phyloP scores from a whole-genome alignment of 2,888 invertebrate genomes.

The Dorcus parallelipipedus region DNA sequence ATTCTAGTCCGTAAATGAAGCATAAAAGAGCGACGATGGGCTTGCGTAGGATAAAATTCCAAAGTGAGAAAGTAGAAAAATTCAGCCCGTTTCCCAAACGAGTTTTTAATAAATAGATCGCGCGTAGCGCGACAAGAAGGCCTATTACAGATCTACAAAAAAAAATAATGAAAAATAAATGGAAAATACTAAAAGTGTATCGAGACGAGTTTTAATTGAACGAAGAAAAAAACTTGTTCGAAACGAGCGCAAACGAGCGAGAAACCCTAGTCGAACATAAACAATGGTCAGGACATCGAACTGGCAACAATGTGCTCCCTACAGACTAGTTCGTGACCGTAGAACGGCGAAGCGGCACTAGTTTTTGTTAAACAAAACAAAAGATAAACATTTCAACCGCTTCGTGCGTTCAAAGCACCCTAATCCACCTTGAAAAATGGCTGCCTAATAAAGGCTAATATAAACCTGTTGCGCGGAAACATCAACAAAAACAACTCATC shows the following conservation, averaged over 20 bases:
- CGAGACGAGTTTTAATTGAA: not conserved
- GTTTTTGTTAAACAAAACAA: constrained; percentile 7
- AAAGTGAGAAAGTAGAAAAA: too few relatives aligned
- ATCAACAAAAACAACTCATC: constrained; percentile 16
- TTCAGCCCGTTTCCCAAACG: too few relatives aligned
- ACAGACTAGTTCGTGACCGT: constrained; percentile 16
- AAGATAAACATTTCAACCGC: constrained; percentile 5
- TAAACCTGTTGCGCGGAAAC: constrained; percentile 56
- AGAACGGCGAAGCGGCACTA: constrained; percentile 15
- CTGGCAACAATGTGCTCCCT: constrained; percentile 24
- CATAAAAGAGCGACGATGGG: too few relatives aligned
- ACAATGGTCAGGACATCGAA: constrained; percentile 25
- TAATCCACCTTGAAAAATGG: constrained; percentile 49
- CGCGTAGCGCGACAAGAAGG: too few relatives aligned
- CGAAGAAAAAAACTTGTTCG: constrained; percentile 5
- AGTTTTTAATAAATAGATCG: too few relatives aligned
- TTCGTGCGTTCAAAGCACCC: constrained; percentile 24
- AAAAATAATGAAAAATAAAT: too few relatives aligned
- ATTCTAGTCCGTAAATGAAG: too few relatives aligned
- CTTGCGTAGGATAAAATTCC: too few relatives aligned
- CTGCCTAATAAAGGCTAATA: constrained; percentile 56
- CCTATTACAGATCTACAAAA: too few relatives aligned
- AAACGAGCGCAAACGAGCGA: not conserved
- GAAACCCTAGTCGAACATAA: constrained; percentile 18
- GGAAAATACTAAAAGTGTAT: too few relatives aligned